These are phyloP conservation scores for Sardina pilchardus DNA, from an alignment of 2,113 vertebrate genomes.

Conservation along the genomic window DNA sequence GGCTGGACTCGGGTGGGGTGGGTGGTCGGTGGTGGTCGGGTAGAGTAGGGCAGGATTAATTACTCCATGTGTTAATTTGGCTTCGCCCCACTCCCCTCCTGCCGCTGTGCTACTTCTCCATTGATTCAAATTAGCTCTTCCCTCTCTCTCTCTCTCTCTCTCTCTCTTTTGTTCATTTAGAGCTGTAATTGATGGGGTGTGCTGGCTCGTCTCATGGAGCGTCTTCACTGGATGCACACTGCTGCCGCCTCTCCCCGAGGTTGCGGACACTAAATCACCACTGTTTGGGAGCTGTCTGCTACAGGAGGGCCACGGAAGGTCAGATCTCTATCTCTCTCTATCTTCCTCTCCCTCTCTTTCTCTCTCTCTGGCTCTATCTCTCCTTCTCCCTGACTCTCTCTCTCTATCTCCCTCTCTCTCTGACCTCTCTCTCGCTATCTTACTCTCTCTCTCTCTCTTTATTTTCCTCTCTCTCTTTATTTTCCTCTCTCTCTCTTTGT, in stretches of 20 bases:
- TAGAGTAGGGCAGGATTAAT: conserved; percentile 59
- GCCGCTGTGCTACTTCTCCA: conserved; percentile 51
- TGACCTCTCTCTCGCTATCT: background rate
- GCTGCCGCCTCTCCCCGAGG: background rate
- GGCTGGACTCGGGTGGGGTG: background rate
- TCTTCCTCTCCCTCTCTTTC: too few species aligned
- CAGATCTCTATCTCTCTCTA: background rate
- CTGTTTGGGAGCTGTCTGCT: background rate
- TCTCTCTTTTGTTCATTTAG: conserved; percentile 53
- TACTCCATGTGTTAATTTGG: conserved; percentile 58
- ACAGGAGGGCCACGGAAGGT: background rate
- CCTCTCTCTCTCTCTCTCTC: conserved; percentile 37
- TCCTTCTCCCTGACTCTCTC: too few species aligned
- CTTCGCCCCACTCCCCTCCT: background rate
- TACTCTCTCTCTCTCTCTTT: background rate
- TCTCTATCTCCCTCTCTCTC: too few species aligned
- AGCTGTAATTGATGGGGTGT: conserved; percentile 58
- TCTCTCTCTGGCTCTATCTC: too few species aligned
- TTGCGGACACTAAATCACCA: background rate
- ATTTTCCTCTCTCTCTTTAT: background rate
- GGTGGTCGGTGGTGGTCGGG: too few species aligned
- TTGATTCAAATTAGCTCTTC: conserved; percentile 62
- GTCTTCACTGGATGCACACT: conserved; percentile 1
- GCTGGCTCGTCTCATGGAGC: background rate
- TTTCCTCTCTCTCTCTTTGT: background rate